A percentile compares a stretch with the other conserved stretches of the same genome.
Evolutionary conservation across 2,113 vertebrate species (phyloP).

Genomic region (Pseudonaja textilis): DNA sequence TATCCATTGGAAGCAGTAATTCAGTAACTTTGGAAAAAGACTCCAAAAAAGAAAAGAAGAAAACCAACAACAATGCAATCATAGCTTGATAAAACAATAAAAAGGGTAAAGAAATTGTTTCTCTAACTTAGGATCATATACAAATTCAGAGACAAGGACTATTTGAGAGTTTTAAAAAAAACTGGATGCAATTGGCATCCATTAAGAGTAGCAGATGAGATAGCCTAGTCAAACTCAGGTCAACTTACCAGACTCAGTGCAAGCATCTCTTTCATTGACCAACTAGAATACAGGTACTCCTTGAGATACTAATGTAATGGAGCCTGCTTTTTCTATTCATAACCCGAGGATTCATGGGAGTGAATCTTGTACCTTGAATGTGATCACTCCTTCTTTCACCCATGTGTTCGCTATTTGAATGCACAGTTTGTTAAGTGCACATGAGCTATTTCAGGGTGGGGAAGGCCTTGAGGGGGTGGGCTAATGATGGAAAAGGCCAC

Average conservation of each 20-base stretch:
- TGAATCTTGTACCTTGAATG: too few species aligned
- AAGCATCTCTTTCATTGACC: background rate
- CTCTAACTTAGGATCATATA: background rate
- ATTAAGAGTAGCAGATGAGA: background rate
- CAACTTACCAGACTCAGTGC: background rate
- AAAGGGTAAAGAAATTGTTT: accelerated
- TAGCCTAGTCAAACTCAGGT: background rate
- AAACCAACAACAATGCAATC: background rate
- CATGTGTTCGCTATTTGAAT: too few species aligned
- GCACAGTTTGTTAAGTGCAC: too few species aligned
- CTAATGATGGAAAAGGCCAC: too few species aligned
- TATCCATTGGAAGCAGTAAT: background rate
- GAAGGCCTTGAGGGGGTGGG: too few species aligned
- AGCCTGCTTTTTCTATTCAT: too few species aligned
- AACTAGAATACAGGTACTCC: too few species aligned
- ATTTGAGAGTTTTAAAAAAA: background rate
- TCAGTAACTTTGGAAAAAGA: background rate
- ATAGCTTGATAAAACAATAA: background rate
- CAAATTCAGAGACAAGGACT: background rate
- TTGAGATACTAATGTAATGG: too few species aligned
- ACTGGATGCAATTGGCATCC: too few species aligned
- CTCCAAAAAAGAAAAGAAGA: background rate
- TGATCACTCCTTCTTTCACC: too few species aligned
- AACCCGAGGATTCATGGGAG: too few species aligned
- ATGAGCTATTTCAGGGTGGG: too few species aligned